Evolutionary conservation across 2,888 invertebrate genomes (phyloP), one percentile per base, ranked within the genome.

Genomic region (Orchestes rusci): DNA sequence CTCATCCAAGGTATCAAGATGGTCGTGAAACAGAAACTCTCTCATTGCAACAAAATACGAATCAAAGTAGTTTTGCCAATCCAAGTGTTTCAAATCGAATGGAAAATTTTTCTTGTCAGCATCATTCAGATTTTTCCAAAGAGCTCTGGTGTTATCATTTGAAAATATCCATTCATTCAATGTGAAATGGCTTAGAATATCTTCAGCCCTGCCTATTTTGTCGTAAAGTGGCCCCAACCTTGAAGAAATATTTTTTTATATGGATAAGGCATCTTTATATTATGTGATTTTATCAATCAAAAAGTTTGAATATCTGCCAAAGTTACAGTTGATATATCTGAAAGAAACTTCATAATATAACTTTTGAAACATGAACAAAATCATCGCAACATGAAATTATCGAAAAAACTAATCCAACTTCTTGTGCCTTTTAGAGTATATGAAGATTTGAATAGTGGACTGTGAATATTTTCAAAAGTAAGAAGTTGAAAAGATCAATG

Each of bases 101-200:
- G 20, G 10, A 34, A 51, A 51, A 12, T 45, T 48, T 12, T 20
- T 38, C 34, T 43, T 51, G 16, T 51, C 50, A 10, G 20, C 33
- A 10, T 45, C 42, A 18, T 41, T 45, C 1, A 50, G 27, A 2
- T 15, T 13, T 2, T 43, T 15, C 46, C 47, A 50, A 15, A 47
- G 27, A 2, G 19, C 16, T 12, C 8, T 34, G 5, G 45, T 48
- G 28, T 48, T 47, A 2, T 10, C 20, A 10, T 38, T 16, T 2
- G 27, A 20, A 27, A 48, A 48, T 2, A n/a, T 19, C 44, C 42
- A 51, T 13, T 47, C 41, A 12, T 42, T 45, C 10, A 36, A n/a
- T 1, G 39, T 35, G 18, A 51, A 51, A 18, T 39, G 27, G n/a
- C 31, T n/a, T 8, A 51, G 23, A 4, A 36, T 28, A 2, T 4